phyloP scores from a whole-genome alignment of 2,888 invertebrate species.

The Drosophila fungiperda region DNA sequence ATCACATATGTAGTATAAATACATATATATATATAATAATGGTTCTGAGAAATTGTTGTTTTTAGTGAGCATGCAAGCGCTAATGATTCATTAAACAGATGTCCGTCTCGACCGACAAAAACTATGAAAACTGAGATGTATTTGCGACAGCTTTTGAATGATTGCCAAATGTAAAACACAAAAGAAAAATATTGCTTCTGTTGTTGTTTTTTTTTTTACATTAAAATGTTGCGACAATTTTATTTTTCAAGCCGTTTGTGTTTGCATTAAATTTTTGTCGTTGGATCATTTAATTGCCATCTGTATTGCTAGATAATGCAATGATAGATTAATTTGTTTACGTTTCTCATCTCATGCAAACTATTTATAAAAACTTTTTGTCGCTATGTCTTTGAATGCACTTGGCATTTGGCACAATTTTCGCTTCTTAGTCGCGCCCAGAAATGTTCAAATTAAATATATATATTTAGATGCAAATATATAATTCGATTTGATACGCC shows the following conservation, averaged over 20 bases:
- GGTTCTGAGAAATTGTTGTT: constrained; percentile 42
- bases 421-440: constrained; percentile 25
- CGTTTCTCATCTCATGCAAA: constrained; percentile 32
- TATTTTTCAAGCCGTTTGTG: constrained; percentile 11
- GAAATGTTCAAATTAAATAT: constrained; percentile 24
- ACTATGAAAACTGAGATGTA: constrained; percentile 53
- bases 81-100: constrained; percentile 77
- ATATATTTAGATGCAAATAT: constrained; percentile 13
- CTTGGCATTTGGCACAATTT: constrained; percentile 73
- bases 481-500: constrained; percentile 47
- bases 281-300: constrained; percentile 71
- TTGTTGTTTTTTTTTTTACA: constrained; percentile 1
- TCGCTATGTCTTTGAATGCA: constrained; percentile 57
- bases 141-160: constrained; percentile 59
- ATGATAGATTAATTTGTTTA: constrained; percentile 73
- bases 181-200: neutral
- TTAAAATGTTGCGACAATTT: constrained; percentile 37
- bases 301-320: constrained; percentile 53
- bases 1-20: constrained; percentile 13
- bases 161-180: constrained; percentile 51
- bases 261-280: constrained; percentile 56
- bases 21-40: constrained; percentile 33
- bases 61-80: constrained; percentile 49
- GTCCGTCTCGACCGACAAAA: constrained; percentile 49
- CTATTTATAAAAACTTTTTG: constrained; percentile 44